These are phyloP conservation scores for Pocillopora damicornis DNA, from an alignment of 64 coral and sea anemone species.

Conservation along the genomic window DNA sequence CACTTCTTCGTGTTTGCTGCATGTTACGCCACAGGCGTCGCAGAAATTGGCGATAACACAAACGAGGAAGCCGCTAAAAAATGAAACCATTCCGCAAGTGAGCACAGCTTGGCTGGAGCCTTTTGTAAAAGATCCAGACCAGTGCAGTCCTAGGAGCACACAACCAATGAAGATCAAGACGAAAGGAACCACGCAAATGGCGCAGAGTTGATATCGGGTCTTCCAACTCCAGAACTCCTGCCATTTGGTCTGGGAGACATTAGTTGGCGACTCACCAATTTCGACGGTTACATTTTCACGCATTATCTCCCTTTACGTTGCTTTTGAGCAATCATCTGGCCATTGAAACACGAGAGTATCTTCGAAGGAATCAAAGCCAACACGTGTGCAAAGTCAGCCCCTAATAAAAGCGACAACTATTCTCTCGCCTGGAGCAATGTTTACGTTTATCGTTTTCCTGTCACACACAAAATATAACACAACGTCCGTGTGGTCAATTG, in stretches of 20 bases:
- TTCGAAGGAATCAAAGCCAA: background rate
- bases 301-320: background rate
- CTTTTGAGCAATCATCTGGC: background rate
- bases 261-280: background rate
- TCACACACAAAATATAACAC: background rate
- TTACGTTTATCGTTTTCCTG: background rate
- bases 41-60: slow-evolving; percentile 43
- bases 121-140: slow-evolving; percentile 8
- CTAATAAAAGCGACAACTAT: background rate
- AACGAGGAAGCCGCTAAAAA: slow-evolving; percentile 25
- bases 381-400: background rate
- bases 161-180: slow-evolving; percentile 32
- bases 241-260: background rate
- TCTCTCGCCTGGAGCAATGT: slow-evolving; percentile 14
- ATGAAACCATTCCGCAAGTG: slow-evolving; percentile 20
- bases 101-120: slow-evolving; percentile 8
- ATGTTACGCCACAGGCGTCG: slow-evolving; percentile 31
- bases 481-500: background rate
- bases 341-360: background rate
- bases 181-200: slow-evolving; percentile 15
- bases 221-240: slow-evolving; percentile 14
- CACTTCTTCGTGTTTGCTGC: slow-evolving; percentile 3
- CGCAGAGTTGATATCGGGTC: background rate
- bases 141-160: slow-evolving; percentile 3
- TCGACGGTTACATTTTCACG: background rate